phyloP scores from a whole-genome alignment of 92 coral and sea anemone genomes.

The Siderastrea siderea region DNA sequence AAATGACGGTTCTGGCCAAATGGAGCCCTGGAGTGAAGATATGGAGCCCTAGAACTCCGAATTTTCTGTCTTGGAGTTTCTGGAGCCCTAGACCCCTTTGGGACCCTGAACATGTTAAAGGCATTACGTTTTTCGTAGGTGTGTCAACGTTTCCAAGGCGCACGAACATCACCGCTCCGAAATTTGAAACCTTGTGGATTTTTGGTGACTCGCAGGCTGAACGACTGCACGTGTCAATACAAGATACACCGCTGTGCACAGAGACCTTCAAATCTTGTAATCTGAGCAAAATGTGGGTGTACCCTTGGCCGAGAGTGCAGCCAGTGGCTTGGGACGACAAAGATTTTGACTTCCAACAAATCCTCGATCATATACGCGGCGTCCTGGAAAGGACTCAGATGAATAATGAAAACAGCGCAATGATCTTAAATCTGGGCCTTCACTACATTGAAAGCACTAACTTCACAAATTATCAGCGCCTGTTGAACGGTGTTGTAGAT shows the following conservation, averaged over 20 bases:
- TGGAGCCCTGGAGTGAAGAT: too few species aligned
- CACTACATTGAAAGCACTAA: constrained; percentile 82
- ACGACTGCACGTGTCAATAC: constrained; percentile 70
- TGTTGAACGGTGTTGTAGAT: constrained; percentile 67
- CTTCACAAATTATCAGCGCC: constrained; percentile 66
- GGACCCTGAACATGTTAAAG: too few species aligned
- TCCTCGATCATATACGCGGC: constrained; percentile 66
- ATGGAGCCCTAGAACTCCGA: too few species aligned
- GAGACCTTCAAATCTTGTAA: constrained; percentile 82
- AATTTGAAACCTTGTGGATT: constrained; percentile 67
- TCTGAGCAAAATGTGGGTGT: constrained; percentile 90
- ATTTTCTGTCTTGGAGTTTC: too few species aligned
- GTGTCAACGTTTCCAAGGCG: too few species aligned
- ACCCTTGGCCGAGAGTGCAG: constrained; percentile 65
- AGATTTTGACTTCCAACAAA: constrained; percentile 76
- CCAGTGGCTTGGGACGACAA: constrained; percentile 62
- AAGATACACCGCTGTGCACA: constrained; percentile 73
- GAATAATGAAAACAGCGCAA: constrained; percentile 80
- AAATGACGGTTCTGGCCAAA: too few species aligned
- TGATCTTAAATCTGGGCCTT: constrained; percentile 87
- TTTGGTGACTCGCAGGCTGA: constrained; percentile 98
- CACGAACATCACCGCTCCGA: not conserved
- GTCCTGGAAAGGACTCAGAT: constrained; percentile 75
- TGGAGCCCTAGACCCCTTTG: too few species aligned
- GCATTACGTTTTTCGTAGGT: too few species aligned